These are phyloP conservation scores for Thera britannica DNA, from an alignment of 2,888 invertebrate species.

Conservation along the genomic window DNA sequence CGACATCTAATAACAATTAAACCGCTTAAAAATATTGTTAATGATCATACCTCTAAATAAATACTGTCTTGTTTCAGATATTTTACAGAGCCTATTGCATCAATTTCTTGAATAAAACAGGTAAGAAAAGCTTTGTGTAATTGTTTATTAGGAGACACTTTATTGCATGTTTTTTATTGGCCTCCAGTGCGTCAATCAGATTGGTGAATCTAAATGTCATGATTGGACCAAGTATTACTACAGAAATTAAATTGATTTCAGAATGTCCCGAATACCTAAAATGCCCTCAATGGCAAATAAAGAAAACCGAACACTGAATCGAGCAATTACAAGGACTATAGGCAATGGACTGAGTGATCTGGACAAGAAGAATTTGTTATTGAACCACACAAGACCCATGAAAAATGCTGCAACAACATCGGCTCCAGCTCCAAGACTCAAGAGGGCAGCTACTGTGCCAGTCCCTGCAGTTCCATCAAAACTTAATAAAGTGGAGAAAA, in stretches of 20 bases:
- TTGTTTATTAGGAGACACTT: too few species aligned
- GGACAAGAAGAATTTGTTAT: slow-evolving; percentile 70
- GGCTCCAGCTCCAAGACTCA: slow-evolving; percentile 63
- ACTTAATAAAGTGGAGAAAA: slow-evolving; percentile 69
- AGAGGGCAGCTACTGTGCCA: slow-evolving; percentile 70
- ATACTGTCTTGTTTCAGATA: background rate
- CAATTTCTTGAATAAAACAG: background rate
- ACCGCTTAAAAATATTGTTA: too few species aligned
- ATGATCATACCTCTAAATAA: too few species aligned
- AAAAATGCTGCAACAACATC: slow-evolving; percentile 50
- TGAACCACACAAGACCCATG: slow-evolving; percentile 72
- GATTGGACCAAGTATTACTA: background rate
- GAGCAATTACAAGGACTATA: slow-evolving; percentile 58
- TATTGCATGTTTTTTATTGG: too few species aligned
- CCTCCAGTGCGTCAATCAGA: too few species aligned
- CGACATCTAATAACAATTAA: too few species aligned
- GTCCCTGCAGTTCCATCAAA: slow-evolving; percentile 60
- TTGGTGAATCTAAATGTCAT: too few species aligned
- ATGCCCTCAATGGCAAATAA: slow-evolving; percentile 62
- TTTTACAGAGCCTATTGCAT: background rate
- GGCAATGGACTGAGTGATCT: slow-evolving; percentile 69
- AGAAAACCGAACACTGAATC: slow-evolving; percentile 71
- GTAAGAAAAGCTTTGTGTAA: background rate
- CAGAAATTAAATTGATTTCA: slow-evolving; percentile 15
- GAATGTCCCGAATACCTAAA: slow-evolving; percentile 79